Percentiles rank a stretch among this genome's conserved stretches.
Evolutionary conservation across 2,888 invertebrate genomes (phyloP).

Genomic region (Aleiodes alternator): DNA sequence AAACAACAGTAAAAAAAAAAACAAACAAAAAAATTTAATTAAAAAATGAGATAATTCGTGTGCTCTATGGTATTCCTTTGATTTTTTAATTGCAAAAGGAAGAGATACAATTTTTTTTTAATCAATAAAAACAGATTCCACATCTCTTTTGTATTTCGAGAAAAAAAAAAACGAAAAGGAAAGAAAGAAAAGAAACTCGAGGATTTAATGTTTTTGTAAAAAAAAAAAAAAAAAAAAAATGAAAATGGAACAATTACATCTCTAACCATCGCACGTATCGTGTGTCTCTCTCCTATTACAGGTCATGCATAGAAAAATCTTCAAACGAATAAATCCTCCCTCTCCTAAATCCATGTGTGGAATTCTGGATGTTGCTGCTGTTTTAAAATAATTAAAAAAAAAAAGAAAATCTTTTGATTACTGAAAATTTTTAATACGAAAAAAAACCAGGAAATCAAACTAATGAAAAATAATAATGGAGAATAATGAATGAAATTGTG

Average conservation of each 20-base stretch:
- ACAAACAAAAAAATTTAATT: slow-evolving; percentile 48
- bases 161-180: slow-evolving; percentile 28
- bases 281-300: slow-evolving; percentile 70
- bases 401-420: slow-evolving; percentile 65
- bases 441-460: slow-evolving; percentile 55
- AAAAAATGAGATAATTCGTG: slow-evolving; percentile 46
- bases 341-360: slow-evolving; percentile 24
- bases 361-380: slow-evolving; percentile 39
- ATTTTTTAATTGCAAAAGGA: slow-evolving; percentile 44
- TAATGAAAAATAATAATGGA: slow-evolving; percentile 10
- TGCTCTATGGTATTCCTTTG: slow-evolving; percentile 9
- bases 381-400: slow-evolving; percentile 35
- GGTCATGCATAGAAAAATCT: slow-evolving; percentile 64
- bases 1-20: slow-evolving; percentile 82
- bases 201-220: slow-evolving; percentile 35
- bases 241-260: slow-evolving; percentile 22
- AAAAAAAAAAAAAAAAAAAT: slow-evolving; percentile 34
- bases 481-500: slow-evolving; percentile 16
- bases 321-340: slow-evolving; percentile 25
- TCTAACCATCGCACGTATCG: slow-evolving; percentile 50
- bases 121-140: slow-evolving; percentile 26
- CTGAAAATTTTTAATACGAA: slow-evolving; percentile 71
- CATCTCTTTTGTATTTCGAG: slow-evolving; percentile 22
- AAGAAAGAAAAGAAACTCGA: slow-evolving; percentile 23
- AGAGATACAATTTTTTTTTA: slow-evolving; percentile 54